These are phyloP conservation scores for Microtus montanus DNA, from an alignment of 2,113 vertebrate species.

Conservation along the genomic window DNA sequence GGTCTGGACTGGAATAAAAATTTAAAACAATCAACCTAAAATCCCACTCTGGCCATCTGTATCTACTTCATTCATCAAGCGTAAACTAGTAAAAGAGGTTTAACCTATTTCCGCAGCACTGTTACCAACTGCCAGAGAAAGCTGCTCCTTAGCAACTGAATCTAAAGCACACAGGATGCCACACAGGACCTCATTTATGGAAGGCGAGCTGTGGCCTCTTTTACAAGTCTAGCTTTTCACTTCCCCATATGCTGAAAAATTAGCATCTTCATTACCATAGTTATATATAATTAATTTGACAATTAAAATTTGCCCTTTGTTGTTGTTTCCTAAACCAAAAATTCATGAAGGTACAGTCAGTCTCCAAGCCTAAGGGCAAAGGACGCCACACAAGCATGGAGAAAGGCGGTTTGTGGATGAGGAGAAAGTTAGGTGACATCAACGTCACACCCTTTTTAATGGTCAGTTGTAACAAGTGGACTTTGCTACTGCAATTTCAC, in stretches of 20 bases:
- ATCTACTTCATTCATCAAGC: constrained; percentile 14
- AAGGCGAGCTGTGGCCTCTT: background rate
- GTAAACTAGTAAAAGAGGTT: background rate
- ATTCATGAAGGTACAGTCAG: constrained; percentile 14
- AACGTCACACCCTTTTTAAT: background rate
- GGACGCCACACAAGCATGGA: background rate
- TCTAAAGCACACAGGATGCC: constrained; percentile 29
- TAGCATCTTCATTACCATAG: background rate
- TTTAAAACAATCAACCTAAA: constrained; percentile 44
- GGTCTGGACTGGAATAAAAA: constrained; percentile 35
- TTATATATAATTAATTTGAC: constrained; percentile 15
- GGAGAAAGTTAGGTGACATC: constrained; percentile 31
- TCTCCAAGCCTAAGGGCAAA: background rate
- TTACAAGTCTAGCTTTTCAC: constrained; percentile 19
- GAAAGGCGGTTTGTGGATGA: background rate
- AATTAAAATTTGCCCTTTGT: constrained; percentile 17
- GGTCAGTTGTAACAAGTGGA: background rate
- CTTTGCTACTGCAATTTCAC: background rate
- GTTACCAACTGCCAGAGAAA: constrained; percentile 16
- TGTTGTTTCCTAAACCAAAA: constrained; percentile 23
- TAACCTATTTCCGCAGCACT: background rate
- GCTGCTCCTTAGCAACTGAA: constrained; percentile 26
- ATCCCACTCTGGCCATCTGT: background rate
- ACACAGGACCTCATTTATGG: background rate
- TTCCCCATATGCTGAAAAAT: constrained; percentile 2